A percentile compares a stretch with the other conserved stretches of the same genome.
These are phyloP conservation scores for Platycercus adscitus DNA, from an alignment of 2,113 vertebrate species.

Conservation along the genomic window DNA sequence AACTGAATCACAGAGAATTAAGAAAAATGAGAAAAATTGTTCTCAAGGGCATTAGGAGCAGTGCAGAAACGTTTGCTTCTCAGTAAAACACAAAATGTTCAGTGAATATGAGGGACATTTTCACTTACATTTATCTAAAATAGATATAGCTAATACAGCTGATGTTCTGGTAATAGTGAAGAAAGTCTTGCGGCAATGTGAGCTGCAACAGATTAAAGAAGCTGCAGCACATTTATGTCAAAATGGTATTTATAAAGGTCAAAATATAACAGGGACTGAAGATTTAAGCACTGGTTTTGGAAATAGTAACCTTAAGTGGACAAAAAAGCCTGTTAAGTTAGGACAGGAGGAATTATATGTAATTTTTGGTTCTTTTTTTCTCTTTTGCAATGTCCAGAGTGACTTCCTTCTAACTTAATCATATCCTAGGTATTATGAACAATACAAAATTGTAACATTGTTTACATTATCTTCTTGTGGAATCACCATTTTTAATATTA, in stretches of 20 bases:
- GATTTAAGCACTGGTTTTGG: not conserved
- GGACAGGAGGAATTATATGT: not conserved
- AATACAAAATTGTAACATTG: not conserved
- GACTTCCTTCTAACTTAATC: not conserved
- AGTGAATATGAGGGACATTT: not conserved
- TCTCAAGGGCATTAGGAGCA: not conserved
- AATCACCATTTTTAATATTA: not conserved
- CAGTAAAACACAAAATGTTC: not conserved
- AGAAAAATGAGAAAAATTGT: slow-evolving; percentile 13
- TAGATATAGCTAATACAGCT: not conserved
- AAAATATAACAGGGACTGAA: not conserved
- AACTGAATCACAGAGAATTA: slow-evolving; percentile 23
- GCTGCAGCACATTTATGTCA: not conserved
- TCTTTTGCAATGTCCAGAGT: not conserved
- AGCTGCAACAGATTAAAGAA: slow-evolving; percentile 17
- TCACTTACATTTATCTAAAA: not conserved
- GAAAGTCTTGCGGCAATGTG: not conserved
- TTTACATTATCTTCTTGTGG: not conserved
- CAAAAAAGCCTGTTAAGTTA: not conserved
- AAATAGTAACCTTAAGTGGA: not conserved
- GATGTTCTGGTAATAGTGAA: not conserved
- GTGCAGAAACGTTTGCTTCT: not conserved
- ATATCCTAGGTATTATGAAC: not conserved
- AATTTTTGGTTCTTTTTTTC: not conserved
- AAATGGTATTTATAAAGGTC: slow-evolving; percentile 22